Conservation (phyloP, 2,888 invertebrate species). For the Drosophila nigritarsus region DNA sequence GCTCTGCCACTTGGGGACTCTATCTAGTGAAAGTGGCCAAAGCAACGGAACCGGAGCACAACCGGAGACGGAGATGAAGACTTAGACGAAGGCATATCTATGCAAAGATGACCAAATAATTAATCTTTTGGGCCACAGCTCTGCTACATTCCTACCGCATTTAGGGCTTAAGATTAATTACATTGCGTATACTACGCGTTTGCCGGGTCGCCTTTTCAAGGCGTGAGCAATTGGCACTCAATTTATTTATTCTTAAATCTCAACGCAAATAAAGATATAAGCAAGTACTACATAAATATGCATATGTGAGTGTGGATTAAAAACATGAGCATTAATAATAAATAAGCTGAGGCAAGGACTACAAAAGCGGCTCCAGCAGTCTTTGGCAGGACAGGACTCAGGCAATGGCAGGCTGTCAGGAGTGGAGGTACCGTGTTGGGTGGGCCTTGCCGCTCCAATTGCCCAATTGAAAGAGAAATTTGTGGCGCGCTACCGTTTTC, state of each 20-base stretch:
- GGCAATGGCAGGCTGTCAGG: slow-evolving; percentile 31
- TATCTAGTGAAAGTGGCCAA: slow-evolving; percentile 36
- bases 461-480: slow-evolving; percentile 73
- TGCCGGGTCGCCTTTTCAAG: slow-evolving; percentile 32
- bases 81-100: slow-evolving; percentile 10
- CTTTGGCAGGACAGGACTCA: slow-evolving; percentile 47
- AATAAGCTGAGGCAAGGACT: slow-evolving; percentile 49
- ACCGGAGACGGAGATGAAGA: slow-evolving; percentile 25
- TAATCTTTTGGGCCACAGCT: slow-evolving; percentile 50
- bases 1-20: slow-evolving; percentile 44
- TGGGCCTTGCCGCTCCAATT: slow-evolving; percentile 56
- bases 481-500: slow-evolving; percentile 58
- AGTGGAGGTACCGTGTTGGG: not conserved
- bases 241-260: slow-evolving; percentile 40
- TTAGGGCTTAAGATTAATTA: slow-evolving; percentile 60
- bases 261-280: slow-evolving; percentile 5
- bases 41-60: slow-evolving; percentile 23
- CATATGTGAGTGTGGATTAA: slow-evolving; percentile 34
- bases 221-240: slow-evolving; percentile 65
- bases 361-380: slow-evolving; percentile 54
- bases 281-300: slow-evolving; percentile 5
- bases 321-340: slow-evolving; percentile 58
- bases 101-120: slow-evolving; percentile 45
- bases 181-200: slow-evolving; percentile 53
- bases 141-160: slow-evolving; percentile 2